A percentile compares a stretch with the other conserved stretches of the same genome.
phyloP scores from a whole-genome alignment of 2,888 invertebrate genomes.

The Mythimna pallens region DNA sequence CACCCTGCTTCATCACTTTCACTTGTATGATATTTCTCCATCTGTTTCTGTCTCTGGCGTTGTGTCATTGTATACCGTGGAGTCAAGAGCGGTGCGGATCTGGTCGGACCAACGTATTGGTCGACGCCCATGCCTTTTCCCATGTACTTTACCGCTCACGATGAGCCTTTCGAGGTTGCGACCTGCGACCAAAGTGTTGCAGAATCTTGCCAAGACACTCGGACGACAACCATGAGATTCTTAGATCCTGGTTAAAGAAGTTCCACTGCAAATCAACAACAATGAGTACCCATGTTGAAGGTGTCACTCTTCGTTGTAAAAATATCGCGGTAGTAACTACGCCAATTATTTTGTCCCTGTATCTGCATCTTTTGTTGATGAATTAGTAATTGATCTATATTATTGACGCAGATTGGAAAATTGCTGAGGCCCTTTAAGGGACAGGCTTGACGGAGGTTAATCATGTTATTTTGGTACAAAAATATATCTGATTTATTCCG shows the following conservation, averaged over 20 bases:
- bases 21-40: no score
- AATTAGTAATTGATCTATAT: conserved; percentile 32
- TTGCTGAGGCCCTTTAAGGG: conserved; percentile 43
- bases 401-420: conserved; percentile 41
- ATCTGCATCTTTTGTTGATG: conserved; percentile 25
- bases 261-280: conserved; percentile 14
- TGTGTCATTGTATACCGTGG: no score
- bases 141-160: no score
- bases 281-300: neutral
- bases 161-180: no score
- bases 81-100: no score
- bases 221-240: neutral
- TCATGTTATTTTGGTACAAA: conserved; percentile 38
- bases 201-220: no score
- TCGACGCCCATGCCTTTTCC: no score
- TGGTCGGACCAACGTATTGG: no score
- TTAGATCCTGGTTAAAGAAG: neutral
- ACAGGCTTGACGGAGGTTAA: conserved; percentile 27
- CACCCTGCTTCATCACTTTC: no score
- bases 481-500: conserved; percentile 18
- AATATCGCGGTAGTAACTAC: conserved; percentile 7
- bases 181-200: no score
- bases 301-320: conserved; percentile 41
- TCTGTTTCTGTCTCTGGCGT: no score
- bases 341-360: conserved; percentile 42